Evolutionary conservation across 1,140 invertebrate species (phyloP), one percentile per base, ranked within the genome.

Genomic region (Branchinecta lynchi): DNA sequence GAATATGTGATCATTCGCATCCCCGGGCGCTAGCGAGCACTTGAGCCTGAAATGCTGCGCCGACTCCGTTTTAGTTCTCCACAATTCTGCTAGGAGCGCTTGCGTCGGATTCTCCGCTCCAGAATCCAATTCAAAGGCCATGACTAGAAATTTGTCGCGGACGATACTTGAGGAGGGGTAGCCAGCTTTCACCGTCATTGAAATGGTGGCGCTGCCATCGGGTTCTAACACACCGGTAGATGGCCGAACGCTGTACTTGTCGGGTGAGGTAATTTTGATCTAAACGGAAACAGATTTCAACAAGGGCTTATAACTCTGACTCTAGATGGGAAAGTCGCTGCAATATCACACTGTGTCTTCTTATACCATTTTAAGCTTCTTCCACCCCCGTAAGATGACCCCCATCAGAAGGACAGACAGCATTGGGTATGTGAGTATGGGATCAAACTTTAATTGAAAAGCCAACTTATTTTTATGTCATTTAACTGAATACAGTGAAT

Each of bases 241-340:
- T 10, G 92, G 92, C 69, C 89, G 83, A 0, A 96, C 93, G 65
- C 89, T 81, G 77, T 93, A 96, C 77, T 94, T 95, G 73, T 94
- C 90, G 0, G 92, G 93, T 2, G 85, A 83, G 15, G 86, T 87
- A 60, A 85, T 88, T 80, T 91, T 91, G 70, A 90, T 82, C 87
- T 90, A 72, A 65, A 79, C 70, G 66, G 78, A 73, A 73, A 32
- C 5, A 32, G 32, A 32, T 32, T 32, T 32, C 32, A 32, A 32
- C 32, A 32, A 32, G 32, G 32, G 32, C 5, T 32, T 32, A 32
- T 32, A 32, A 32, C 5, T 32, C 32, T 32, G 32, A 32, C 32
- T 32, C 32, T 32, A 32, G 32, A 5, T 1, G 32, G 32, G 32
- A 32, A 1, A 32, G 2, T 32, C 32, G 32, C 32, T 32, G 32